These are phyloP conservation scores for Melolontha melolontha DNA, from an alignment of 2,888 invertebrate genomes.

Conservation along the genomic window DNA sequence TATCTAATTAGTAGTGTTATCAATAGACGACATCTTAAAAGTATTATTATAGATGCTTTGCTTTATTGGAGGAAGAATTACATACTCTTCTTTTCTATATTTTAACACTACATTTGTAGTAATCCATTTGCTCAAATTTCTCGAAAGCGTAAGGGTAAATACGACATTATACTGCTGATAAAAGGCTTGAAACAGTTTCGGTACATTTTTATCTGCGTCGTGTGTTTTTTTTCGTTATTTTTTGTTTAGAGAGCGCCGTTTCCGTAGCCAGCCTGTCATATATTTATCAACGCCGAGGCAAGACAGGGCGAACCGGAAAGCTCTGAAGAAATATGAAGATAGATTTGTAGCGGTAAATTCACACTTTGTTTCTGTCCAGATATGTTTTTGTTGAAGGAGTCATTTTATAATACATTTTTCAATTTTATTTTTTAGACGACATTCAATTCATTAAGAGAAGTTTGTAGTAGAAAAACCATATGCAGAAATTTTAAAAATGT, in stretches of 20 bases:
- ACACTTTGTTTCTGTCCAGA: neutral
- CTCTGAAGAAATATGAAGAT: constrained; percentile 17
- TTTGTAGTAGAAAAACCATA: no score
- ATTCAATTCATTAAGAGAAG: neutral
- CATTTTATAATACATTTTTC: no score
- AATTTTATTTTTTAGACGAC: no score
- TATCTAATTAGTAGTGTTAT: no score
- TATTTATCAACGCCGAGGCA: constrained; percentile 13
- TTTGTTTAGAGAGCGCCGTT: constrained; percentile 3
- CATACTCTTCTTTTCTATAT: constrained; percentile 45
- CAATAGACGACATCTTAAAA: no score
- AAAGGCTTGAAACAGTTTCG: constrained; percentile 44
- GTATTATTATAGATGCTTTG: no score
- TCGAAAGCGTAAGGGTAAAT: constrained; percentile 55
- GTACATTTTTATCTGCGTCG: neutral
- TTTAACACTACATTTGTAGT: constrained; percentile 56
- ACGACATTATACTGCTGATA: constrained; percentile 59
- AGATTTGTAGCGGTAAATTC: constrained; percentile 5
- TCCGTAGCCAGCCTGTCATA: constrained; percentile 2
- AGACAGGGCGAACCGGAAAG: constrained; percentile 5
- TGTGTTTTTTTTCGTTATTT: constrained; percentile 1
- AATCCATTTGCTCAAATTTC: constrained; percentile 60
- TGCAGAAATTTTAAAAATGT: no score
- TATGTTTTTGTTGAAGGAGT: constrained; percentile 8
- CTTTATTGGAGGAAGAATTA: no score